Evolutionary conservation across 1,140 invertebrate species (phyloP).

Genomic region (Megalonaias nervosa): DNA sequence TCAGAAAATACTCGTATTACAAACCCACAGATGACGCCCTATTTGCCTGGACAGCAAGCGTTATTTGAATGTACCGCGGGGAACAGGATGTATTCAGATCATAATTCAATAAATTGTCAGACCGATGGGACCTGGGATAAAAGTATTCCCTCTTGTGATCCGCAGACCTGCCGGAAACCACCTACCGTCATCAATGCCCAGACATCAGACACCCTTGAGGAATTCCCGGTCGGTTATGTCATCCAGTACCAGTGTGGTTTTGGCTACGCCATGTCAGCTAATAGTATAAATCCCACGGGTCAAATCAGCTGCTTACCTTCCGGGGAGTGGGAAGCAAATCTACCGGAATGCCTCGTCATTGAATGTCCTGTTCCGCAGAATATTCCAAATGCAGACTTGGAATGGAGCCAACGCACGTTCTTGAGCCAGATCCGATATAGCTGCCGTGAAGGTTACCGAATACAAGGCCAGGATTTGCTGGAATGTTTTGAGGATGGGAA

Average conservation of each 20-base stretch:
- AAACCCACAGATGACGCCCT: constrained; percentile 27
- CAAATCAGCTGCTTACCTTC: constrained; percentile 48
- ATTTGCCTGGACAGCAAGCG: constrained; percentile 39
- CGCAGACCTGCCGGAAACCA: constrained; percentile 57
- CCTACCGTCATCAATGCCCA: constrained; percentile 50
- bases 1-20: constrained; percentile 51
- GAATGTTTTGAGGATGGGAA: constrained; percentile 91
- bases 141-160: constrained; percentile 63
- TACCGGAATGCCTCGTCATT: constrained; percentile 51
- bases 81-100: constrained; percentile 45
- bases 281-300: constrained; percentile 37
- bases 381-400: constrained; percentile 42
- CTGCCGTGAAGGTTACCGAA: constrained; percentile 85
- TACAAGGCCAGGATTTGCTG: constrained; percentile 75
- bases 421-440: constrained; percentile 77
- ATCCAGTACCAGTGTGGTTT: constrained; percentile 61
- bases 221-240: constrained; percentile 54
- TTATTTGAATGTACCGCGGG: constrained; percentile 45
- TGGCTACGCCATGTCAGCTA: constrained; percentile 54
- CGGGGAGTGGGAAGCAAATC: constrained; percentile 54
- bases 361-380: constrained; percentile 48
- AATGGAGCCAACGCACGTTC: constrained; percentile 71
- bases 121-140: constrained; percentile 57
- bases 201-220: constrained; percentile 8
- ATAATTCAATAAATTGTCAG: constrained; percentile 56